phyloP scores from a whole-genome alignment of 1,140 invertebrate species.

The Centruroides sculpturatus region DNA sequence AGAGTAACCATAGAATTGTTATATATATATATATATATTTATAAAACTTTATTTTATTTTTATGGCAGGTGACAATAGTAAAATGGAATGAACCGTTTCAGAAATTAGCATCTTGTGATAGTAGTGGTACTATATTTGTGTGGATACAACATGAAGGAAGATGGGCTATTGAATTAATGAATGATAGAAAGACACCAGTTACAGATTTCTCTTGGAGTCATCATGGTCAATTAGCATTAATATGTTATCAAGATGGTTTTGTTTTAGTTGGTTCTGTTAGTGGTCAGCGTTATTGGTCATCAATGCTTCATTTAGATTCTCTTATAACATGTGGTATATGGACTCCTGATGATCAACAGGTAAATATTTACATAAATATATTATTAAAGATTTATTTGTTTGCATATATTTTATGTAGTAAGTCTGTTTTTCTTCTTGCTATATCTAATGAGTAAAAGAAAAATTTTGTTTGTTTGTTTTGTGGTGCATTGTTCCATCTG shows the following conservation, averaged over 20 bases:
- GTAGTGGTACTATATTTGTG: constrained; percentile 93
- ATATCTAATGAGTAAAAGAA: no score
- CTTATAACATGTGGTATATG: constrained; percentile 91
- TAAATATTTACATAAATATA: constrained; percentile 21
- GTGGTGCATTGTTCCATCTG: no score
- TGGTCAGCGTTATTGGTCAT: constrained; percentile 95
- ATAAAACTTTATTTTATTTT: background rate
- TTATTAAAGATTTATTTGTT: no score
- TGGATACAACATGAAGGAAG: constrained; percentile 98
- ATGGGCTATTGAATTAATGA: constrained; percentile 98
- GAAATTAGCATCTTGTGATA: constrained; percentile 93
- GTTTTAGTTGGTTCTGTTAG: constrained; percentile 89
- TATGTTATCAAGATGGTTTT: constrained; percentile 95
- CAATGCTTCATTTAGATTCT: constrained; percentile 86
- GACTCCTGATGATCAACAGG: constrained; percentile 92
- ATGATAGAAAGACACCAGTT: constrained; percentile 92
- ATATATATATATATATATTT: background rate
- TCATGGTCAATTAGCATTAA: constrained; percentile 92
- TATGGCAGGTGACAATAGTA: constrained; percentile 70
- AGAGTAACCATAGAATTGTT: background rate
- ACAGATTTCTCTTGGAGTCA: constrained; percentile 94
- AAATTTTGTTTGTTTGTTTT: no score
- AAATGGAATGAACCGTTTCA: constrained; percentile 99
- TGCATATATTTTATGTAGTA: no score
- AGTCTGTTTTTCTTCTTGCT: no score